Evolutionary conservation across 2,797 vertebrate genomes (phyloP), one percentile per base, ranked within the genome.

Genomic region (Zalophus californianus): DNA sequence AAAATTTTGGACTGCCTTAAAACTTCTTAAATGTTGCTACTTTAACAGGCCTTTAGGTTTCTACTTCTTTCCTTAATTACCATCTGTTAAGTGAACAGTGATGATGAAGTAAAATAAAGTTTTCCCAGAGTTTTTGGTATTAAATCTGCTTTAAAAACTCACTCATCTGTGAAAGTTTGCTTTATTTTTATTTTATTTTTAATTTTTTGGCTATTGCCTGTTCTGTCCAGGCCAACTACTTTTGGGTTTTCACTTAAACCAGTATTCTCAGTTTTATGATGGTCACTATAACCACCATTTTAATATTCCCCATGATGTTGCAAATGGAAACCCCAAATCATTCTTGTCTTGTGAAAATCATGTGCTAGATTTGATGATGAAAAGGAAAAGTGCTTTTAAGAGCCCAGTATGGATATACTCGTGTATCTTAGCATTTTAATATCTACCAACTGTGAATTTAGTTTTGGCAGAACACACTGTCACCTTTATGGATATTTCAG

Each of bases 11-110:
- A 92, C 64, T 85, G 79, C 27, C 92, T 96, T 78, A 77, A 90
- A 92, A 85, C 86, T 95, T 94, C 83, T 70, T 6, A 95, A 91
- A 72, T 94, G 89, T 91, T 94, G 72, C 58, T 83, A 87, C 38
- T 91, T 92, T 95, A 84, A 91, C 90, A 58, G 56, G 60, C 85
- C 92, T 84, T 93, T 92, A 66, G 18, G 87, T 92, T 96, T 70
- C 88, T 66, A 77, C 90, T 90, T 79, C 85, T 90, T 95, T 92
- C 86, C 95, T 96, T 92, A 94, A 96, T 95, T 84, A 44, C 96
- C 96, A 97, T 97, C 97, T 97, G 97, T 84, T 97, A 96, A 92
- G 60, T 84, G 89, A 97, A 94, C 38, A 86, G 79, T 66, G 44
- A 96, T 96, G 52, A 91, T 78, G 83, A 92, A 79, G 52, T 92